Evolutionary conservation across 2,888 invertebrate species (phyloP).

Genomic region (Apodemia zela): DNA sequence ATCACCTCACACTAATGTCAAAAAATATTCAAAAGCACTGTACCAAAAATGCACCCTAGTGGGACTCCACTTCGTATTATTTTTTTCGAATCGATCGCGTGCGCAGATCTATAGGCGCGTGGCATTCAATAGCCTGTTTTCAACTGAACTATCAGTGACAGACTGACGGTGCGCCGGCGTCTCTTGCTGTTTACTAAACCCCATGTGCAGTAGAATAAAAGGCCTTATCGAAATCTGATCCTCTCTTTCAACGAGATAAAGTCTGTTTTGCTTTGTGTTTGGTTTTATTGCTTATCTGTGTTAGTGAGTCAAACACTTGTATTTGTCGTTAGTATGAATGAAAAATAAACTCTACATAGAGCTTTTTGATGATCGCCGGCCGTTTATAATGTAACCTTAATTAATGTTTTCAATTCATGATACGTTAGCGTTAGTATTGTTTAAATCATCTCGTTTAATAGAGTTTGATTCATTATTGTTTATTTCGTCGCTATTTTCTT

Average conservation of each 20-base stretch:
- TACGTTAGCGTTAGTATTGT: slow-evolving; percentile 45
- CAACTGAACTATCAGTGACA: slow-evolving; percentile 54
- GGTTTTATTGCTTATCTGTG: slow-evolving; percentile 56
- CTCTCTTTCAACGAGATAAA: slow-evolving; percentile 26
- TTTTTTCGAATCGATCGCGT: slow-evolving; percentile 55
- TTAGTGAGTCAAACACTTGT: slow-evolving; percentile 71
- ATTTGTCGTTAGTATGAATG: slow-evolving; percentile 76
- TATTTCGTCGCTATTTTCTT: slow-evolving; percentile 20
- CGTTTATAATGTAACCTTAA: slow-evolving; percentile 72
- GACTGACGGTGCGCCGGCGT: slow-evolving; percentile 61
- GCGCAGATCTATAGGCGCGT: slow-evolving; percentile 56
- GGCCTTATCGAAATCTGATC: slow-evolving; percentile 42
- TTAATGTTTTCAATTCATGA: slow-evolving; percentile 65
- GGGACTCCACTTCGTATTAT: slow-evolving; percentile 46
- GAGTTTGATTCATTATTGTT: slow-evolving; percentile 51
- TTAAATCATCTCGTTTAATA: slow-evolving; percentile 42
- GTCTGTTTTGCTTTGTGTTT: slow-evolving; percentile 33
- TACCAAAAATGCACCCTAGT: slow-evolving; percentile 54
- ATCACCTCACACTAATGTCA: slow-evolving; percentile 43
- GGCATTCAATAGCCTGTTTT: slow-evolving; percentile 55
- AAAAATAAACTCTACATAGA: slow-evolving; percentile 68
- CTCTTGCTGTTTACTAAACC: slow-evolving; percentile 67
- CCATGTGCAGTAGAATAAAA: slow-evolving; percentile 65
- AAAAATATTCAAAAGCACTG: slow-evolving; percentile 47
- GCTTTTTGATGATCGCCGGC: slow-evolving; percentile 67